Conservation (phyloP, 2,113 vertebrate genomes). For the Misgurnus anguillicaudatus region DNA sequence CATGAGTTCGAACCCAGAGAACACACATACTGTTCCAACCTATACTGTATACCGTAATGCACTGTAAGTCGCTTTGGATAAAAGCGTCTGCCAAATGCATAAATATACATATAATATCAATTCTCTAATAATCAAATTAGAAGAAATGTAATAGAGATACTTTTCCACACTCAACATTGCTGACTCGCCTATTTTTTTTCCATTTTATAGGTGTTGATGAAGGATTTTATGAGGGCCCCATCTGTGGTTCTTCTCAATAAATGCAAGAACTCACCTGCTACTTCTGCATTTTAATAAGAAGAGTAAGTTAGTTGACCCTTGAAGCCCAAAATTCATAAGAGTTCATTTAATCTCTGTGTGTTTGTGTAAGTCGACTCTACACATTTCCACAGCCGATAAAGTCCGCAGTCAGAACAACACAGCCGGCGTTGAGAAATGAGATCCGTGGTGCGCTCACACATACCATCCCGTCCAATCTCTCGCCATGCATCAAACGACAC, state of each 20-base stretch:
- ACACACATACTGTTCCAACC: no score
- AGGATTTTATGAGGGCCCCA: conserved; percentile 48
- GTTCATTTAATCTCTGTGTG: neutral
- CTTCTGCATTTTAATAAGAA: neutral
- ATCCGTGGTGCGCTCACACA: conserved; percentile 30
- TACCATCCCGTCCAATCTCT: conserved; percentile 30
- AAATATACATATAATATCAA: no score
- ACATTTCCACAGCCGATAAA: conserved; percentile 9
- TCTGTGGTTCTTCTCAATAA: neutral
- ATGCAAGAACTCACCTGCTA: neutral
- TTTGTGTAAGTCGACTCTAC: neutral
- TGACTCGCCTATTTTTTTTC: neutral
- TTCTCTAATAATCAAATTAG: neutral
- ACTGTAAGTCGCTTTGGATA: no score
- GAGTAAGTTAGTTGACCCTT: neutral
- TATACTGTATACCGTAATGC: no score
- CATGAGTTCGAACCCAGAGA: no score
- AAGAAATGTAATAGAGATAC: neutral
- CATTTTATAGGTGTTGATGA: conserved; percentile 36
- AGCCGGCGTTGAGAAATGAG: conserved; percentile 26
- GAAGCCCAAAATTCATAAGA: conserved; percentile 6
- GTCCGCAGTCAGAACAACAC: conserved; percentile 14
- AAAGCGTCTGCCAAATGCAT: no score
- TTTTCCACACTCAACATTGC: neutral
- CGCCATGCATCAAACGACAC: conserved; percentile 44